Evolutionary conservation across 2,888 invertebrate genomes (phyloP), one percentile per base, ranked within the genome.

Genomic region (Chaitophorus viminalis): DNA sequence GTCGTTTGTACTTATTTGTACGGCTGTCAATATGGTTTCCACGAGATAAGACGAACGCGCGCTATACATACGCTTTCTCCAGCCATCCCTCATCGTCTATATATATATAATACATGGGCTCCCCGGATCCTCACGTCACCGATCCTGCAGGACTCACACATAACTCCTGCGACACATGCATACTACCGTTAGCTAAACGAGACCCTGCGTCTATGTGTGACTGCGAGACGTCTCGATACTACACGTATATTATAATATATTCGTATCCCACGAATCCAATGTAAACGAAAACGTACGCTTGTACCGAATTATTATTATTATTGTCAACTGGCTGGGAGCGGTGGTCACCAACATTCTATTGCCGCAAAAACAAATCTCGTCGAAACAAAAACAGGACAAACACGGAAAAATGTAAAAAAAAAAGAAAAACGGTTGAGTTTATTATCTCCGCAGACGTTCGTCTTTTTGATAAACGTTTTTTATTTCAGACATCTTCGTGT

Each of bases 1-100:
- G 54, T 86, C 86, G 86, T 86, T 86, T 86, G 86, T 86, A 86
- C 54, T 86, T 72, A 78, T 86, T 85, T 86, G 78, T 83, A 75
- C 54, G 78, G 78, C 77, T 70, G 77, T 85, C 85, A 52, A 85
- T 46, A 46, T 77, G 84, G 46, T 76, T 65, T 84, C 29, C 18
- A 60, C 29, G 29, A 60, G 60, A 75, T 29, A 36, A 46, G 54
- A 25, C 4, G 46, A 9, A 21, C 31, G 36, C 29, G 4, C 21
- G 3, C 4, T 29, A 11, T 3, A 68, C 25, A 1, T 8, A n/a
- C n/a, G 4, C 14, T 21, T 25, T 68, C 29, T 9, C 6, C 29
- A 0, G 11, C 68, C 68, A 29, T 68, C 25, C 60, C 60, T 60
- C 60, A 9, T 46, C 60, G 21, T 46, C 14, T 39, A 39, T n/a